A percentile compares a stretch with the other conserved stretches of the same genome.
These are phyloP conservation scores for Troides aeacus DNA, from an alignment of 2,888 invertebrate genomes.

Conservation along the genomic window DNA sequence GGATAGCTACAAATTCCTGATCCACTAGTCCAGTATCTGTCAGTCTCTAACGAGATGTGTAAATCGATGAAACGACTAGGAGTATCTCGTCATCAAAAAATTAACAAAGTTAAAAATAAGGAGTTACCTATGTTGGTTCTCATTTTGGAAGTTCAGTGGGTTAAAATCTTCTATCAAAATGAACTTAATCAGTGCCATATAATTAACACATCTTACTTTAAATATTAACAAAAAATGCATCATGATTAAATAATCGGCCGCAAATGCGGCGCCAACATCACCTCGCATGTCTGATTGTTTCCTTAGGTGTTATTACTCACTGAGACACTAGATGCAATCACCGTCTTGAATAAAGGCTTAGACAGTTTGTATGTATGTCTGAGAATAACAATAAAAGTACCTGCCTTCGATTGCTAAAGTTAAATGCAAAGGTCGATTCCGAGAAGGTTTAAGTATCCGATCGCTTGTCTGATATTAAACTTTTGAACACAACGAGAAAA, in stretches of 20 bases:
- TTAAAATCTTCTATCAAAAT: too few species aligned
- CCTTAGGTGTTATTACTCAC: constrained; percentile 34
- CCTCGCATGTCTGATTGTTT: constrained; percentile 59
- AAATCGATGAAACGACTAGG: too few species aligned
- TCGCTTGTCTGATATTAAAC: constrained; percentile 40
- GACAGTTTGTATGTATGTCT: constrained; percentile 6
- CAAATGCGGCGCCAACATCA: constrained; percentile 57
- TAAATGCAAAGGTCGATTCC: constrained; percentile 38
- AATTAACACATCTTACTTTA: constrained; percentile 11
- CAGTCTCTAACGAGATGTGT: too few species aligned
- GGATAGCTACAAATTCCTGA: too few species aligned
- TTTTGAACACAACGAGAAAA: constrained; percentile 34
- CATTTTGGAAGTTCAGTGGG: too few species aligned
- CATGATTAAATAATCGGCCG: constrained; percentile 46
- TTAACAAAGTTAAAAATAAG: too few species aligned
- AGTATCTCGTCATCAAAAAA: too few species aligned
- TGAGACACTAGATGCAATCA: constrained; percentile 25
- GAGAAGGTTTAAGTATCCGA: constrained; percentile 41
- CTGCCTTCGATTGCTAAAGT: constrained; percentile 34
- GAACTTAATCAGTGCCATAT: background rate
- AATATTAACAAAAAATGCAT: constrained; percentile 45
- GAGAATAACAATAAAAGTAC: constrained; percentile 32
- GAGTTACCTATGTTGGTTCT: too few species aligned
- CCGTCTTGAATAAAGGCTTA: constrained; percentile 16
- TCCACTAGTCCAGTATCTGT: too few species aligned